Percentiles rank a stretch among this genome's conserved stretches.
These are phyloP conservation scores for Alviniconcha marisindica DNA, from an alignment of 1,140 invertebrate genomes.

Conservation along the genomic window DNA sequence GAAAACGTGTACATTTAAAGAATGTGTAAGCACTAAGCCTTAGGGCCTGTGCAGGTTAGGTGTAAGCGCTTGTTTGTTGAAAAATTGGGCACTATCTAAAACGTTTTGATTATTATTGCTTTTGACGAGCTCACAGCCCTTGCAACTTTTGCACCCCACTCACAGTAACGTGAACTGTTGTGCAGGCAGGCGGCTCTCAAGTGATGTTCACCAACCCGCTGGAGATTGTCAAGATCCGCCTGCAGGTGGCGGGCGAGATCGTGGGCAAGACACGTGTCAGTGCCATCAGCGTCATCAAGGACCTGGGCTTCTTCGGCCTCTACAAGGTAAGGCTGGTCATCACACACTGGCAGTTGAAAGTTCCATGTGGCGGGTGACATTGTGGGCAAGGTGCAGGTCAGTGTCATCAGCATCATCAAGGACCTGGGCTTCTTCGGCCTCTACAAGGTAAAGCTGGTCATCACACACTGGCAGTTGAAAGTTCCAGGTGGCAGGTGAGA, in stretches of 20 bases:
- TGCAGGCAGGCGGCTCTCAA: slow-evolving; percentile 75
- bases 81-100: no score
- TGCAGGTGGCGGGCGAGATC: slow-evolving; percentile 99
- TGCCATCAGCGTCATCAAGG: slow-evolving; percentile 91
- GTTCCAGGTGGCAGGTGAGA: slow-evolving; percentile 99
- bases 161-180: no score
- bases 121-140: no score
- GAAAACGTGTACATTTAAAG: no score
- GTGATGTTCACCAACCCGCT: slow-evolving; percentile 97
- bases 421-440: slow-evolving; percentile 95
- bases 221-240: slow-evolving; percentile 99
- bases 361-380: slow-evolving; percentile 99
- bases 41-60: no score
- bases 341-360: no score
- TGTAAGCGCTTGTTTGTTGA: no score
- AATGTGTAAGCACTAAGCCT: no score
- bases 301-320: slow-evolving; percentile 94
- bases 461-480: no score
- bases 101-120: no score
- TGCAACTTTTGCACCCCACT: no score
- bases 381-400: slow-evolving; percentile 79
- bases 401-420: slow-evolving; percentile 90
- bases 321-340: slow-evolving; percentile 90
- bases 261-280: slow-evolving; percentile 79
- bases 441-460: slow-evolving; percentile 89